These are phyloP conservation scores for Drosophila teissieri DNA, from an alignment of 1,140 invertebrate genomes.

Conservation along the genomic window DNA sequence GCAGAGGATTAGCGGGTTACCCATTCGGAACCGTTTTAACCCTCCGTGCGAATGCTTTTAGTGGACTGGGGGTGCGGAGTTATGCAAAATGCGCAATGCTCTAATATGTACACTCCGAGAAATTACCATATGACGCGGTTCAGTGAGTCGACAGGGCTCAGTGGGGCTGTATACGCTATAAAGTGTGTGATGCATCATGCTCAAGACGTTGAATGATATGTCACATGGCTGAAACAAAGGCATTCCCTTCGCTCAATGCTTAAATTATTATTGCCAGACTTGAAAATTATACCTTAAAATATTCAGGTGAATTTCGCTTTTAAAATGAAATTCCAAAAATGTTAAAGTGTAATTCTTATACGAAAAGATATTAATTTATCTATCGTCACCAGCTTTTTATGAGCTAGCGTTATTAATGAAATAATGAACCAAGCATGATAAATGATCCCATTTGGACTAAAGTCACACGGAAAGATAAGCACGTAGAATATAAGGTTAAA, in stretches of 20 bases:
- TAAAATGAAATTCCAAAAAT: background rate
- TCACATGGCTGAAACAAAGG: background rate
- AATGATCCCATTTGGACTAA: background rate
- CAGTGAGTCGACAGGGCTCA: constrained; percentile 23
- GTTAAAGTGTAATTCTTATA: background rate
- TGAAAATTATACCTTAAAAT: too few species aligned
- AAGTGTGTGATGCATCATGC: constrained; percentile 21
- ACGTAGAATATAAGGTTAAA: background rate
- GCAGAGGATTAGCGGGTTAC: constrained; percentile 75
- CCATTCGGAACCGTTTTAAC: constrained; percentile 71
- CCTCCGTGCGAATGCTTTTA: constrained; percentile 29
- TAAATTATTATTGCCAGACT: background rate
- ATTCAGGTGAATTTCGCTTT: too few species aligned
- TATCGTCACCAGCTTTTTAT: background rate
- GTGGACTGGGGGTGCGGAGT: constrained; percentile 14
- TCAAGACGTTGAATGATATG: background rate
- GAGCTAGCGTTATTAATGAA: background rate
- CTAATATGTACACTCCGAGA: constrained; percentile 34
- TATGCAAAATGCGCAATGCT: constrained; percentile 45
- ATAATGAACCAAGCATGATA: background rate
- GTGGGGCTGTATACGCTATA: background rate
- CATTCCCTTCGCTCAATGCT: background rate
- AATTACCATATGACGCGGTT: constrained; percentile 38
- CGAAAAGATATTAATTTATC: background rate
- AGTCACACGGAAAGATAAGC: background rate